Conservation (phyloP, 2,888 invertebrate species). For the Lasioglossum pauxillum region DNA sequence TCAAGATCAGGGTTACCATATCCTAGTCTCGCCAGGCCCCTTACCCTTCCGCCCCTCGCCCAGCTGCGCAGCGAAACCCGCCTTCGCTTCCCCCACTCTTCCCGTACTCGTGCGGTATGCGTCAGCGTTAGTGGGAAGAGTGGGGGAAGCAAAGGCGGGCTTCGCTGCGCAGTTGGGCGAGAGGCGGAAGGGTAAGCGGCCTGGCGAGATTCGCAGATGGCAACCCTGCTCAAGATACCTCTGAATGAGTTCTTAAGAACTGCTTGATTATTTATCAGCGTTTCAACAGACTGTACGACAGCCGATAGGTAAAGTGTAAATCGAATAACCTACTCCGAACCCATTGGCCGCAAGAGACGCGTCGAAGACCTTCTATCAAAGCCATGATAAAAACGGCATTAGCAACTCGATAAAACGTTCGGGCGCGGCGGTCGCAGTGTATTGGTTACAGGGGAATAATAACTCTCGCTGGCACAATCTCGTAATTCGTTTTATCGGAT, state of each 20-base stretch:
- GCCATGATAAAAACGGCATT: constrained; percentile 1
- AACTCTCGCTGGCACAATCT: not conserved
- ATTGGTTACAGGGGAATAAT: not conserved
- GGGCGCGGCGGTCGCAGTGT: not conserved
- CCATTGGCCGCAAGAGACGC: not conserved
- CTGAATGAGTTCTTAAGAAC: not conserved
- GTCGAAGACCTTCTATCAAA: not conserved
- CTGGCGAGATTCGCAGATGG: too few species aligned
- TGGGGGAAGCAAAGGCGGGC: too few species aligned
- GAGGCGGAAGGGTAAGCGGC: too few species aligned
- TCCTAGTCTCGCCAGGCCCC: too few species aligned
- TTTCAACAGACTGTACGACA: not conserved
- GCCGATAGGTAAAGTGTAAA: not conserved
- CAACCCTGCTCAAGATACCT: too few species aligned
- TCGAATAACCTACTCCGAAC: not conserved
- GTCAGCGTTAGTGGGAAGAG: too few species aligned
- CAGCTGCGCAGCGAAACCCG: too few species aligned
- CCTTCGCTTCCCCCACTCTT: too few species aligned
- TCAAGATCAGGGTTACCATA: too few species aligned
- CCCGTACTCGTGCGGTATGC: too few species aligned
- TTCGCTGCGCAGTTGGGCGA: too few species aligned
- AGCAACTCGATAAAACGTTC: not conserved
- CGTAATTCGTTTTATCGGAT: not conserved
- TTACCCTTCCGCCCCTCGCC: too few species aligned
- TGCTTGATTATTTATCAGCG: not conserved